Evolutionary conservation across 2,797 vertebrate genomes (phyloP).

Genomic region (Cephalopachus bancanus): DNA sequence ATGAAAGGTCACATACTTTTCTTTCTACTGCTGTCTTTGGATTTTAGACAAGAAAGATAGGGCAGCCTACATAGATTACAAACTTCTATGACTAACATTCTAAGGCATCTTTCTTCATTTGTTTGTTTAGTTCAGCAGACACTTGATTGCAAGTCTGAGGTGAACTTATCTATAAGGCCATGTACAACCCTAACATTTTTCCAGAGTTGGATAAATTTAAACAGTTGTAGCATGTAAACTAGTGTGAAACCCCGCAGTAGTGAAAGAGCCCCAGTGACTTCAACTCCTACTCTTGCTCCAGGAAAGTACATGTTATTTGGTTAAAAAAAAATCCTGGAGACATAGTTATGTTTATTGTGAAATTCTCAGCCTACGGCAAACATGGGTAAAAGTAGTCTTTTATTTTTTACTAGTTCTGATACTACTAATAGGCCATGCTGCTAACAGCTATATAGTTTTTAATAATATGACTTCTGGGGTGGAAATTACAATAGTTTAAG

Average conservation of each 20-base stretch:
- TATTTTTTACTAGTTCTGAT: neutral
- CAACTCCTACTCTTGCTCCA: neutral
- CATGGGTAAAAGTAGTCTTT: neutral
- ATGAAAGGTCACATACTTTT: neutral
- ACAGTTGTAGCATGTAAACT: neutral
- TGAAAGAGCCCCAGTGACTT: neutral
- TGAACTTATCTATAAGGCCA: neutral
- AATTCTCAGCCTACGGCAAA: neutral
- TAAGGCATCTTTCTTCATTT: neutral
- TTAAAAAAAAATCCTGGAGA: neutral
- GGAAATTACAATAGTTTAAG: neutral
- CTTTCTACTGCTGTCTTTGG: neutral
- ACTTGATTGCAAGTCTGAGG: neutral
- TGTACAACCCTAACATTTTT: neutral
- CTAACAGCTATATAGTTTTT: neutral
- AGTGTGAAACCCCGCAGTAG: neutral
- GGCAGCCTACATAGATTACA: neutral
- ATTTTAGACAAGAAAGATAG: slow-evolving; percentile 26
- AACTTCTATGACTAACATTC: neutral
- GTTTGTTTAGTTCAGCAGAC: neutral
- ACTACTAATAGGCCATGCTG: neutral
- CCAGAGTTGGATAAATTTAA: neutral
- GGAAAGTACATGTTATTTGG: slow-evolving; percentile 10
- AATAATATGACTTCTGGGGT: neutral
- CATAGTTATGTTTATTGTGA: neutral